phyloP scores from a whole-genome alignment of 23 tunicate species.

The Phallusia fumigata region DNA sequence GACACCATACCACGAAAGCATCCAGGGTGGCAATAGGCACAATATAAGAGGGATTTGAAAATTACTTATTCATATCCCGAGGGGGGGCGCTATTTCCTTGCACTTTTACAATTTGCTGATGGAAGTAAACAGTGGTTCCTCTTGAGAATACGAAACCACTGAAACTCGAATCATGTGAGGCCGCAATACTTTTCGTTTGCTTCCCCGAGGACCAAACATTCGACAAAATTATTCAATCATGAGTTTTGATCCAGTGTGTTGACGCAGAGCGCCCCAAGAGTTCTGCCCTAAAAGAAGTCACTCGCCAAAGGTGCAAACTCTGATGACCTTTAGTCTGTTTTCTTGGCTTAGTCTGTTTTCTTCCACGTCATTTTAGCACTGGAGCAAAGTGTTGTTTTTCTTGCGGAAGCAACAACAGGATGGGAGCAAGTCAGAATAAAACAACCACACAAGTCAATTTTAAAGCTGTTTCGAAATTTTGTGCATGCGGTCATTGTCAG shows the following conservation, averaged over 20 bases:
- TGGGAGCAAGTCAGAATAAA: too few relatives aligned
- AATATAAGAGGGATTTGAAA: background rate
- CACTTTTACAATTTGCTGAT: background rate
- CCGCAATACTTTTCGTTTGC: background rate
- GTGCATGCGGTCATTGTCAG: too few relatives aligned
- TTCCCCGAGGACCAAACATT: background rate
- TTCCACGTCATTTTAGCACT: too few relatives aligned
- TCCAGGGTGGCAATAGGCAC: too few relatives aligned
- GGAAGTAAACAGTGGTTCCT: background rate
- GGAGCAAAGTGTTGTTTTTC: too few relatives aligned
- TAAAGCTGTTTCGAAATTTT: too few relatives aligned
- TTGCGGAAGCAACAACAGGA: too few relatives aligned
- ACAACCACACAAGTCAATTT: too few relatives aligned
- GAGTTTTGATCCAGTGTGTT: background rate
- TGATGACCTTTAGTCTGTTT: too few relatives aligned
- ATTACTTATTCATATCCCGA: background rate
- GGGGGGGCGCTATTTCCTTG: background rate
- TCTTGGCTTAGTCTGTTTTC: too few relatives aligned
- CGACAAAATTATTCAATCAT: background rate
- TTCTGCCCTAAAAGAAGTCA: background rate
- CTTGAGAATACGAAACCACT: background rate
- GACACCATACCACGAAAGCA: too few relatives aligned
- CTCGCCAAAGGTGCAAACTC: too few relatives aligned
- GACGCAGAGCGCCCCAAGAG: background rate
- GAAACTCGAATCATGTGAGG: background rate